Percentiles rank a stretch among this genome's conserved stretches.
These are phyloP conservation scores for Tylochromis polylepis DNA, from an alignment of 2,113 vertebrate species.

Conservation along the genomic window DNA sequence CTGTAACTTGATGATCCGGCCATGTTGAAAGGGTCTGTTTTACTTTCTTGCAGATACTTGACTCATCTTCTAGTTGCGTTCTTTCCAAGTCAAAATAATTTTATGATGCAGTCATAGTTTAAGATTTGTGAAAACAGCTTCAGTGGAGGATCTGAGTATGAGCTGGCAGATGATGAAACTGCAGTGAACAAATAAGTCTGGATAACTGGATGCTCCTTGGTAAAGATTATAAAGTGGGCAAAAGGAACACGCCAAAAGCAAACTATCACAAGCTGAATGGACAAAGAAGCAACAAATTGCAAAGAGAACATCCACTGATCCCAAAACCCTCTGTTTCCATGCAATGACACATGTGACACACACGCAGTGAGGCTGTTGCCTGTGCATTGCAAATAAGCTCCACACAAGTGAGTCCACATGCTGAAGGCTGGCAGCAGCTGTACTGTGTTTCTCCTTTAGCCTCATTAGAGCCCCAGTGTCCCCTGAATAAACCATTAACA, in stretches of 20 bases:
- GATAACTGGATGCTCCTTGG: accelerated
- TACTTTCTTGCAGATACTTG: accelerated
- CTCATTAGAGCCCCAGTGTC: too few relatives aligned
- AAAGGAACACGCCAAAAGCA: neutral
- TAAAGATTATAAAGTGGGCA: neutral
- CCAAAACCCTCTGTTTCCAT: neutral
- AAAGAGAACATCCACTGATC: neutral
- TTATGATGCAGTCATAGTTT: neutral
- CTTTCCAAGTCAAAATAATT: neutral
- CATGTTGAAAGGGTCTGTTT: neutral
- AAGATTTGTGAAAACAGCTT: neutral
- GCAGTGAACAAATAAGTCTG: neutral
- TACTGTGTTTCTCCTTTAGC: too few relatives aligned
- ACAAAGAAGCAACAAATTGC: neutral
- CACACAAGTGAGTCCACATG: too few relatives aligned
- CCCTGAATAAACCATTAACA: too few relatives aligned
- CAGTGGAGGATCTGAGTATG: neutral
- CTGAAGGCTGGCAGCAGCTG: too few relatives aligned
- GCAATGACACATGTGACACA: too few relatives aligned
- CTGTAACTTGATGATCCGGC: neutral
- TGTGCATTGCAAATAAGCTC: too few relatives aligned
- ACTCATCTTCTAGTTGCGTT: neutral
- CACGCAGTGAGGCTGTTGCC: too few relatives aligned
- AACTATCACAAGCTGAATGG: neutral
- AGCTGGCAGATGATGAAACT: neutral